Percentiles rank a stretch among this genome's conserved stretches.
Evolutionary conservation across 2,113 vertebrate species (phyloP).

Genomic region (Phyllostomus discolor): DNA sequence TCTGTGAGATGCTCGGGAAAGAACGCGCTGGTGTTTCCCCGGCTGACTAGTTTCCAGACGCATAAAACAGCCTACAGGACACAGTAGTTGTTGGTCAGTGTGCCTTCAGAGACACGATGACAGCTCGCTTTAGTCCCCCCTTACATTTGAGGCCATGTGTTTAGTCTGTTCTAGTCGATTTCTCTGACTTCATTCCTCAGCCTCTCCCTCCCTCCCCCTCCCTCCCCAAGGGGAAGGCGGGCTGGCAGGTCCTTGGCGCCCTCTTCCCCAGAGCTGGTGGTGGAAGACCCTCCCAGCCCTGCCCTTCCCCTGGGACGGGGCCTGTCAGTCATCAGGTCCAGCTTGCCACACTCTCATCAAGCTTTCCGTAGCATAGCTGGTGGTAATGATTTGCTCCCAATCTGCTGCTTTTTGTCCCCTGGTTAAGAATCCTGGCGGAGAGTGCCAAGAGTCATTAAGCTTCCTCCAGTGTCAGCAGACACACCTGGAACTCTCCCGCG

Average conservation of each 20-base stretch:
- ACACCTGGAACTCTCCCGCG: not conserved
- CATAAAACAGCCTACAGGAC: not conserved
- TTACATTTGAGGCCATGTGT: not conserved
- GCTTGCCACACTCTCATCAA: accelerated
- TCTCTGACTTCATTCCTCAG: not conserved
- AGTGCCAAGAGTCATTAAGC: not conserved
- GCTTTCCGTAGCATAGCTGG: accelerated
- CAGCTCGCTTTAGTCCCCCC: accelerated
- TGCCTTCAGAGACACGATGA: not conserved
- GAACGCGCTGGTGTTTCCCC: not conserved
- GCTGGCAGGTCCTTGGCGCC: accelerated
- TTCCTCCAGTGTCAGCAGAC: not conserved
- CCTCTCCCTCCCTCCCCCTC: not conserved
- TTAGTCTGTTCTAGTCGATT: not conserved
- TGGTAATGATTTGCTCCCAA: not conserved
- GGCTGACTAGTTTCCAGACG: not conserved
- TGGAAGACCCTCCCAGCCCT: not conserved
- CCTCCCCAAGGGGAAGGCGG: not conserved
- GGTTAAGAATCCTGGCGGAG: not conserved
- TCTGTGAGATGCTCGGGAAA: not conserved
- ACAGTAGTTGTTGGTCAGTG: not conserved
- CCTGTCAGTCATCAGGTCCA: accelerated
- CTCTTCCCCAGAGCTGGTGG: accelerated
- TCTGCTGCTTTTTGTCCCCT: not conserved
- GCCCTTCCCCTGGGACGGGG: not conserved